Conservation (phyloP, 2,888 invertebrate species). For the Drosophila vallismaia region DNA sequence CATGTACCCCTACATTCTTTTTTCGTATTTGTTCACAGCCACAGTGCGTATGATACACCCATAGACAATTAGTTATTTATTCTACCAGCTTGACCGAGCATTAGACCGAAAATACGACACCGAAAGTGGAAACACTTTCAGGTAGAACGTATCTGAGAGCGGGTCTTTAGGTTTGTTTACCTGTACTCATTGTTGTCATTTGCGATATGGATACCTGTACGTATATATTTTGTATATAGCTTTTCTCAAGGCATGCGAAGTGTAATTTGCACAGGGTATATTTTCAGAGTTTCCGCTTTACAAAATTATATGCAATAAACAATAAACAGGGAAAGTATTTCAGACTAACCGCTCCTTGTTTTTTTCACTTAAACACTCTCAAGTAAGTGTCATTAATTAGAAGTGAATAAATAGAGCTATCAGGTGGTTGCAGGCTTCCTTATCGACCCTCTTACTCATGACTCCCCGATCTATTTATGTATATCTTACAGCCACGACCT, state of each 20-base stretch:
- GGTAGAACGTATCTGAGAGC: conserved; percentile 17
- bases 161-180: conserved; percentile 25
- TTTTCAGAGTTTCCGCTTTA: conserved; percentile 23
- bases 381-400: background rate
- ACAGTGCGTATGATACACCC: conserved; percentile 22
- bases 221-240: background rate
- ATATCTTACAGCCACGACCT: background rate
- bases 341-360: conserved; percentile 11
- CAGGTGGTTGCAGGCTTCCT: conserved; percentile 32
- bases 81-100: conserved; percentile 19
- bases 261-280: conserved; percentile 11
- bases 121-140: conserved; percentile 33
- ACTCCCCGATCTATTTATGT: conserved; percentile 20
- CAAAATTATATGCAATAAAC: background rate
- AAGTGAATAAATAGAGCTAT: conserved; percentile 3
- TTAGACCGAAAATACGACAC: background rate
- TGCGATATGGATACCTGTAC: conserved; percentile 22
- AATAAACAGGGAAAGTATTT: conserved; percentile 2
- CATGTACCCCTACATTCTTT: conserved; percentile 23
- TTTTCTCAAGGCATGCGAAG: conserved; percentile 8
- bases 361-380: background rate
- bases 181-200: conserved; percentile 24
- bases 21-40: conserved; percentile 4
- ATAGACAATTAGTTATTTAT: conserved; percentile 38
- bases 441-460: conserved; percentile 31